Conservation (phyloP, 1,140 invertebrate genomes). For the Brachionus rotundiformis region DNA sequence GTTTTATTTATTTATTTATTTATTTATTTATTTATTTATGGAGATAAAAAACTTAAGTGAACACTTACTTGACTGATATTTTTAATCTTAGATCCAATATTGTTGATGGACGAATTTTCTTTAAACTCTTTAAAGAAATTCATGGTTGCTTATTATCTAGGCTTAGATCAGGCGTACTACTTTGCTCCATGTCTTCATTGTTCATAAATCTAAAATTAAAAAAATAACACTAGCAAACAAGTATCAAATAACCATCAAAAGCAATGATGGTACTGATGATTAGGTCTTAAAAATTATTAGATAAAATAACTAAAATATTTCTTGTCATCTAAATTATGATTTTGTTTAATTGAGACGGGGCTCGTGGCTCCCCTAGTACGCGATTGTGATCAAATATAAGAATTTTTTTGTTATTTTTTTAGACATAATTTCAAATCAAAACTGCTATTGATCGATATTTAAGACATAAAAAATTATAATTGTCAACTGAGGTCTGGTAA, state of each 20-base stretch:
- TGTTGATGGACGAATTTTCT: slow-evolving; percentile 42
- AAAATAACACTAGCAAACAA: neutral
- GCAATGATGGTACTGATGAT: neutral
- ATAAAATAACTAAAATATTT: neutral
- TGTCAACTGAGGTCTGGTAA: too few relatives aligned
- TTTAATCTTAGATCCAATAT: slow-evolving; percentile 22
- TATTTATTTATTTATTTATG: too few relatives aligned
- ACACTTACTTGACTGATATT: slow-evolving; percentile 40
- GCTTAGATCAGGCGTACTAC: neutral
- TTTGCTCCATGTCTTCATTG: neutral
- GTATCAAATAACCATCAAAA: neutral
- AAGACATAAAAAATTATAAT: slow-evolving; percentile 41
- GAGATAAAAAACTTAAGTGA: neutral
- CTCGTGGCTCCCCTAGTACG: neutral
- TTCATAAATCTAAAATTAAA: neutral
- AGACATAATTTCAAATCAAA: slow-evolving; percentile 20
- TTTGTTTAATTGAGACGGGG: neutral
- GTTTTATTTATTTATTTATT: too few relatives aligned
- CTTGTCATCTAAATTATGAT: slow-evolving; percentile 9
- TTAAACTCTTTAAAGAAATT: slow-evolving; percentile 49
- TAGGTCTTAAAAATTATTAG: slow-evolving; percentile 2
- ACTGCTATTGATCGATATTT: slow-evolving; percentile 19
- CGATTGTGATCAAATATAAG: neutral
- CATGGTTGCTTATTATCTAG: slow-evolving; percentile 13
- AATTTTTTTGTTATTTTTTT: neutral